Conservation (phyloP, 2,888 invertebrate species). For the Sphinx pinastri region DNA sequence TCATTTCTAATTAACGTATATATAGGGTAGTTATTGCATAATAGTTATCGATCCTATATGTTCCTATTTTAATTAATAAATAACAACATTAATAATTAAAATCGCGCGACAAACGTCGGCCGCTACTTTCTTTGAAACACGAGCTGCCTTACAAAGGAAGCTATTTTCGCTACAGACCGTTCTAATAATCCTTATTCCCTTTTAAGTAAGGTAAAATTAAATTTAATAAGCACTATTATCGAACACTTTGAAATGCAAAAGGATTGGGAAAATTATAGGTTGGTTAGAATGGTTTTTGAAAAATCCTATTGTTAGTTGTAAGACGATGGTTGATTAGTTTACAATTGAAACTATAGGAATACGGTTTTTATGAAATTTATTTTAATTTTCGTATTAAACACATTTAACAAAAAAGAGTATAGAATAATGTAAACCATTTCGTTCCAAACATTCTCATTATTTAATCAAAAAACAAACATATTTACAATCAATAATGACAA, state of each 20-base stretch:
- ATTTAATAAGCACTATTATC: neutral
- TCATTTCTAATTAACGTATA: no score
- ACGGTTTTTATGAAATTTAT: neutral
- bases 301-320: neutral
- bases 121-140: slow-evolving; percentile 12
- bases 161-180: neutral
- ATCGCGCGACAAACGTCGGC: neutral
- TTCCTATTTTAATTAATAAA: slow-evolving; percentile 8
- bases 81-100: slow-evolving; percentile 10
- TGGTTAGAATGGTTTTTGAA: neutral
- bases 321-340: no score
- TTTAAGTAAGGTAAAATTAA: neutral
- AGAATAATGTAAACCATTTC: no score
- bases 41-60: neutral
- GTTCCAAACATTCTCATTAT: neutral
- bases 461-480: neutral
- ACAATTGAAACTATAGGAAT: no score
- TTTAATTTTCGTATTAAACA: neutral
- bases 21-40: no score
- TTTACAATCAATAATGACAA: neutral
- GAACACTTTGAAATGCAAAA: neutral
- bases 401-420: no score
- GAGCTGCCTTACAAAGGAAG: slow-evolving; percentile 11
- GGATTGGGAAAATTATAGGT: neutral
- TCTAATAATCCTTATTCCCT: slow-evolving; percentile 12